A percentile compares a stretch with the other conserved stretches of the same genome.
These are phyloP conservation scores for Phrynosoma blainvillii DNA, from an alignment of 2,113 vertebrate genomes.

Conservation along the genomic window DNA sequence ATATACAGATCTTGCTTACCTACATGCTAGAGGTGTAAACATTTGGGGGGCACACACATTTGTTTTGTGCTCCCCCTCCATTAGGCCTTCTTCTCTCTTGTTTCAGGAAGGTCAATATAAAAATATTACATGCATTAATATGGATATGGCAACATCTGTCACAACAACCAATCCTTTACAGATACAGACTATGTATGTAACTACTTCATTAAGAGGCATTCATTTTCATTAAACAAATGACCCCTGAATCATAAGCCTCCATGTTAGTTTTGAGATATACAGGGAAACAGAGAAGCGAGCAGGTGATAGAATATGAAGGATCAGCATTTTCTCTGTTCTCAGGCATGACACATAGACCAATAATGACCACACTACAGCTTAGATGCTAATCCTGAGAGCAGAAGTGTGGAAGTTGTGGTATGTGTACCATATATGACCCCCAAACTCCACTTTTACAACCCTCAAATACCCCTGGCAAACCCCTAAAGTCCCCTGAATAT, in stretches of 20 bases:
- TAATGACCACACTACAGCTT: neutral
- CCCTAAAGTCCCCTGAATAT: too few species aligned
- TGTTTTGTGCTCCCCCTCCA: fast-evolving
- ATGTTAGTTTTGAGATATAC: neutral
- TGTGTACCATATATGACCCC: too few species aligned
- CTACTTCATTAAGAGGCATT: neutral
- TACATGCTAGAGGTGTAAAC: neutral
- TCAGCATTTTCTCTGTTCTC: neutral
- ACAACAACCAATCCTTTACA: neutral
- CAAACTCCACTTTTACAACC: too few species aligned
- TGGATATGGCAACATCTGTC: neutral
- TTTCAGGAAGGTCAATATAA: neutral
- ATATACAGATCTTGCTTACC: too few species aligned
- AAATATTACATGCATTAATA: neutral
- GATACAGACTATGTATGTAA: neutral
- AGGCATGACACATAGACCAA: neutral
- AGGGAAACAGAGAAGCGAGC: neutral
- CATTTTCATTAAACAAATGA: neutral
- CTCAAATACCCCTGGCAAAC: too few species aligned
- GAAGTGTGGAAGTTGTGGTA: too few species aligned
- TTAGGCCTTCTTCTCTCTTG: neutral
- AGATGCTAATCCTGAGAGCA: too few species aligned
- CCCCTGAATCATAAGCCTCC: too few species aligned
- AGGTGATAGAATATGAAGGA: neutral
- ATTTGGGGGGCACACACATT: neutral